Evolutionary conservation across 2,113 vertebrate species (phyloP).

Genomic region (Poeciliopsis prolifica): DNA sequence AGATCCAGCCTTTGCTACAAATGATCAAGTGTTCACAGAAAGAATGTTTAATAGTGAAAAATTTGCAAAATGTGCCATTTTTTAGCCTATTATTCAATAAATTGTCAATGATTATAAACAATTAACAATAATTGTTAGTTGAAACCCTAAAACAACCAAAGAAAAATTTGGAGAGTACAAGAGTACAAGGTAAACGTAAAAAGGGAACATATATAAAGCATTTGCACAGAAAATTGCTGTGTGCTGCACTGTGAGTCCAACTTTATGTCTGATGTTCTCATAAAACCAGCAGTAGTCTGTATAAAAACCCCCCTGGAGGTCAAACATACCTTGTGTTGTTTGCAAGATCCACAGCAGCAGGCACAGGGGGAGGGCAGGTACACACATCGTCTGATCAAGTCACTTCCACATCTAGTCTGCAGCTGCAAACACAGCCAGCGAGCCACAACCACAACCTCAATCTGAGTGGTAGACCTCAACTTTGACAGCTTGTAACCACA

Average conservation of each 20-base stretch:
- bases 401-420: slow-evolving; percentile 38
- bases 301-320: not conserved
- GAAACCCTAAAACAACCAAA: too few relatives aligned
- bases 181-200: not conserved
- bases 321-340: slow-evolving; percentile 40
- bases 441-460: not conserved
- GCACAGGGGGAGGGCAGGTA: slow-evolving; percentile 25
- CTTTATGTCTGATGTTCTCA: not conserved
- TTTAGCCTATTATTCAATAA: too few relatives aligned
- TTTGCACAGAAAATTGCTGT: not conserved
- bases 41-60: too few relatives aligned
- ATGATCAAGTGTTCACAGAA: too few relatives aligned
- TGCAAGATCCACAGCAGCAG: slow-evolving; percentile 54
- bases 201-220: not conserved
- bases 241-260: not conserved
- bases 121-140: too few relatives aligned
- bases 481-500: slow-evolving; percentile 1
- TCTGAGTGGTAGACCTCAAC: slow-evolving; percentile 1
- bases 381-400: slow-evolving; percentile 45
- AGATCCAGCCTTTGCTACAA: too few relatives aligned
- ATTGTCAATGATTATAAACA: too few relatives aligned
- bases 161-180: too few relatives aligned
- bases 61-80: too few relatives aligned
- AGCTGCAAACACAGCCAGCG: slow-evolving; percentile 29
- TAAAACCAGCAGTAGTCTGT: not conserved